Conservation (phyloP, 1,140 invertebrate genomes). For the Cydia pomonella region DNA sequence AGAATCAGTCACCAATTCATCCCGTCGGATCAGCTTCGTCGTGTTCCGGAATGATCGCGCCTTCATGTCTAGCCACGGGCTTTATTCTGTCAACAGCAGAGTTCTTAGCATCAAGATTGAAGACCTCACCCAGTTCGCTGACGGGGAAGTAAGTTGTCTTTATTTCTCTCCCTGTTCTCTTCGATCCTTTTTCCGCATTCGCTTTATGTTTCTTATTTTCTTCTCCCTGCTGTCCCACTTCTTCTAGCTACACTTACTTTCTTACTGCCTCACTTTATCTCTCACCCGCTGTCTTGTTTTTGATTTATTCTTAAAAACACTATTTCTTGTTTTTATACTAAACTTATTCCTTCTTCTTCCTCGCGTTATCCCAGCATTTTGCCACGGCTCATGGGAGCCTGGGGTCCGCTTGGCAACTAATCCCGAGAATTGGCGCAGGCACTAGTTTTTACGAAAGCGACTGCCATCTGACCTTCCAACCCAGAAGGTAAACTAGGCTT, state of each 20-base stretch:
- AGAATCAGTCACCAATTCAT: slow-evolving; percentile 47
- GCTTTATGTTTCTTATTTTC: background rate
- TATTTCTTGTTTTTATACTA: background rate
- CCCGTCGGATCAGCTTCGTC: slow-evolving; percentile 71
- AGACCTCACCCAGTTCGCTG: slow-evolving; percentile 58
- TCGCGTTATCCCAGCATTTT: no score
- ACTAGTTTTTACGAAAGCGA: no score
- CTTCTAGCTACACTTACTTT: background rate
- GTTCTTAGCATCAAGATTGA: slow-evolving; percentile 68
- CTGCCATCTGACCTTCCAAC: no score
- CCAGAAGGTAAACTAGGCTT: no score
- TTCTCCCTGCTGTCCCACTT: background rate
- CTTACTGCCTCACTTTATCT: background rate
- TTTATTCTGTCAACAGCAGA: slow-evolving; percentile 60
- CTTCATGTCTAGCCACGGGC: slow-evolving; percentile 48
- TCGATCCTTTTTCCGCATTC: background rate
- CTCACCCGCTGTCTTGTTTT: no score
- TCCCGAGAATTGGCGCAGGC: no score
- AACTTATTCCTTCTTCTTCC: no score
- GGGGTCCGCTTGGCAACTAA: no score
- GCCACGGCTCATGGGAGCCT: no score
- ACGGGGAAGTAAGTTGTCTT: slow-evolving; percentile 53
- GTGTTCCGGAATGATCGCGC: slow-evolving; percentile 74
- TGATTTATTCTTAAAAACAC: background rate
- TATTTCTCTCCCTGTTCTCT: background rate